Base-by-base conservation (phyloP, 2,797 vertebrate genomes). In the Pseudocheirus occidentalis region DNA sequence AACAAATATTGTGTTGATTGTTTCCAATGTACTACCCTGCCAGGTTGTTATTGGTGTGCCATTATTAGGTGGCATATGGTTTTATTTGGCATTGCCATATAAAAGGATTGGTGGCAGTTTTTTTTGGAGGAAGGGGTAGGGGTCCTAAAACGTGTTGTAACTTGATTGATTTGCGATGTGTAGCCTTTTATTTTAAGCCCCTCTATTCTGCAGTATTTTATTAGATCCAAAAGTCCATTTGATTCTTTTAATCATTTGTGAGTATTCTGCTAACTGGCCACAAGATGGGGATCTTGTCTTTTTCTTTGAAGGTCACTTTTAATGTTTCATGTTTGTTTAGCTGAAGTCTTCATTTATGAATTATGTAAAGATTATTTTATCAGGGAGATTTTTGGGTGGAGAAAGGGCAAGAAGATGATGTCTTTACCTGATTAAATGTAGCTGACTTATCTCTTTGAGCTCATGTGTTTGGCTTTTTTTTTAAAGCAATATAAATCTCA, bases 201-300 rank as follows among this genome's bases (percentile, higher is more conserved):
- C 3, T 87, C 9, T 50, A 27, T 87, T 87, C n/a, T 87, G 40
- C 24, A 87, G 11, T 50, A 81, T 7, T 40, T 55, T 40, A 73
- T 73, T 10, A 50, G 46, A 87, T 87, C 24, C 40, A 87, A 6
- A 87, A 87, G 73, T 87, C 10, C 73, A 27, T 1, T 87, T 50
- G 59, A 0, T 50, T 57, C 28, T 54, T 92, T 5, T 81, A 18
- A 57, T 92, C 12, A 9, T 81, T 95, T 81, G 28, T 87, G 18
- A 52, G 0, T 92, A 91, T 98, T 98, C 97, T 97, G 92, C 55
- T 54, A 59, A 14, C n/a, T 95, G 94, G 95, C 98, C 99, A 98
- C 98, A 96, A 99, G 99, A 97, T 98, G 98, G 98, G 94, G 98
- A 95, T 91, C 4, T 98, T 54, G 54, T 96, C 95, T 96, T 95